phyloP scores from a whole-genome alignment of 2,888 invertebrate species.

The Plagodis dolabraria region DNA sequence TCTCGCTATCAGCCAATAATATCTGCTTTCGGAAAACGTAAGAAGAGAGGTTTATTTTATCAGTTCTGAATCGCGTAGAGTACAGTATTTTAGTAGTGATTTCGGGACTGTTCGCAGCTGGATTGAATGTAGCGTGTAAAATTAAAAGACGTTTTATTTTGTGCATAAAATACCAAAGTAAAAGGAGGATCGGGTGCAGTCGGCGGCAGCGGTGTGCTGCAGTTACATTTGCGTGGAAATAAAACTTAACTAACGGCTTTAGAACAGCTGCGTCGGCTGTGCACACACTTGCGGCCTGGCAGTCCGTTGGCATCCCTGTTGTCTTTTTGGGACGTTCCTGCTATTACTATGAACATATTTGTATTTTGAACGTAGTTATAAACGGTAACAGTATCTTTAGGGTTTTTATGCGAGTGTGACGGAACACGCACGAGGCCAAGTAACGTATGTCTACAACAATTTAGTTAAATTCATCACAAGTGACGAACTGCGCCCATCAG shows the following conservation, averaged over 20 bases:
- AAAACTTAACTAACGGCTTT: constrained; percentile 53
- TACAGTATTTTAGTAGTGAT: constrained; percentile 13
- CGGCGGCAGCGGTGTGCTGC: constrained; percentile 1
- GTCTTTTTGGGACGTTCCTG: constrained; percentile 22
- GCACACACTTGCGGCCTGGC: constrained; percentile 42
- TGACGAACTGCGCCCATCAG: too few relatives aligned
- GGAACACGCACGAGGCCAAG: too few relatives aligned
- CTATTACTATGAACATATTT: constrained; percentile 16
- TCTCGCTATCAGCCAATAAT: constrained; percentile 27
- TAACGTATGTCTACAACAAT: too few relatives aligned
- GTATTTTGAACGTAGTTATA: constrained; percentile 2
- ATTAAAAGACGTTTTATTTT: constrained; percentile 5
- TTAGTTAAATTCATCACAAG: too few relatives aligned
- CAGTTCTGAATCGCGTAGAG: constrained; percentile 10
- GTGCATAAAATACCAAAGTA: constrained; percentile 25
- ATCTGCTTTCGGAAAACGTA: constrained; percentile 27
- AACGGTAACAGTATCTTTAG: too few relatives aligned
- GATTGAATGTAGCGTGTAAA: constrained; percentile 28
- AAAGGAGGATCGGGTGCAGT: constrained; percentile 38
- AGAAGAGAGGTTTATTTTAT: constrained; percentile 27
- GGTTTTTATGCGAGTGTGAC: too few relatives aligned
- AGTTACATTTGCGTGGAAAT: constrained; percentile 44
- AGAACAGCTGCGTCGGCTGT: constrained; percentile 53
- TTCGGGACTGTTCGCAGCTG: constrained; percentile 15
- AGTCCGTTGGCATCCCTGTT: constrained; percentile 44